Evolutionary conservation across 2,888 invertebrate genomes (phyloP), one percentile per base, ranked within the genome.

Genomic region (Drosophila neonasuta): DNA sequence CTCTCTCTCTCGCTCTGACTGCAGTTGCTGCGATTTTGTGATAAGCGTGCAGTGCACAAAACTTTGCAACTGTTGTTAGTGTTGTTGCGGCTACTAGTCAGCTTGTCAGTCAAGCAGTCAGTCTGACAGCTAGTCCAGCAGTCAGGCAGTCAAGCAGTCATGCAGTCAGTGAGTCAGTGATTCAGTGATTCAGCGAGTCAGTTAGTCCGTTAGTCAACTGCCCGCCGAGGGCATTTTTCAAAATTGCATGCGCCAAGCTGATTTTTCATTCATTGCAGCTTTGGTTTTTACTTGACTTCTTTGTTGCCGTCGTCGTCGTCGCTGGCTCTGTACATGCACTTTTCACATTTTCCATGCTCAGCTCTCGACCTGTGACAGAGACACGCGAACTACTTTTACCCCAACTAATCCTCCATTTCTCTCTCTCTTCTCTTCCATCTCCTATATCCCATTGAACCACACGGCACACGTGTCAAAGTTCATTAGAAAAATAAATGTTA

Each of bases 181-280:
- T 45, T 44, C 63, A 66, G 29, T 30, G 42, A 48, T 45, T 44
- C 63, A 66, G 29, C 32, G 44, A 48, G 54, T 73, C 80, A 77
- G 44, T 68, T 73, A 70, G 60, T 61, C 69, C 67, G 62, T 70
- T 61, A 68, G 61, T 66, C 60, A 67, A 65, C 72, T 65, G 62
- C 44, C 59, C 74, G 62, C 57, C 62, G 76, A 65, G 86, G 83
- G 83, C 86, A 76, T 63, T 79, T 78, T 78, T 44, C 49, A 66
- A 79, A 78, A 66, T 86, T 79, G 87, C 86, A 87, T 87, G 88
- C 65, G 64, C 62, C 85, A 87, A 80, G 74, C 85, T 84, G 88
- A 87, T 80, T 83, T 81, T 86, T 86, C 88, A 82, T 82, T 87
- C 81, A 87, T 83, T 87, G 84, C 68, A 83, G 84, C 79, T 63